These are phyloP conservation scores for Eunapius fragilis DNA, from an alignment of 37 sponge, comb jelly and placozoan genomes.

Conservation along the genomic window DNA sequence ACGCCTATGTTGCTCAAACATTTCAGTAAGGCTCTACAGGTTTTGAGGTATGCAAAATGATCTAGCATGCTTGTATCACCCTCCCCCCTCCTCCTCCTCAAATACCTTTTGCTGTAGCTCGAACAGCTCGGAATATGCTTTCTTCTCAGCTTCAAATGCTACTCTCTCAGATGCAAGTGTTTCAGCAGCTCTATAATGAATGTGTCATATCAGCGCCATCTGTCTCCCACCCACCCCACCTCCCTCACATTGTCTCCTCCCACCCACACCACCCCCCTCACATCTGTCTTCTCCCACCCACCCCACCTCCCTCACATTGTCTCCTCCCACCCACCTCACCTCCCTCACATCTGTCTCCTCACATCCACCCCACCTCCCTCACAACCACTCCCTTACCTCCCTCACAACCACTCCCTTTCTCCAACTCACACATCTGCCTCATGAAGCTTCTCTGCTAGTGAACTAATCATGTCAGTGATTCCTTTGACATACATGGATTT, in stretches of 20 bases:
- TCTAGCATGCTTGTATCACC: neutral
- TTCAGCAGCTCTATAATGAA: slow-evolving; percentile 25
- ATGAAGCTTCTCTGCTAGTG: slow-evolving; percentile 37
- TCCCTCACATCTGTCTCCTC: neutral
- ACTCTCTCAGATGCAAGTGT: slow-evolving; percentile 49
- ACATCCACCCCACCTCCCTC: neutral
- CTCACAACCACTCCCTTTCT: no score
- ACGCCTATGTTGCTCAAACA: slow-evolving; percentile 51
- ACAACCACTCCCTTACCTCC: neutral
- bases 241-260: neutral
- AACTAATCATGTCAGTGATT: slow-evolving; percentile 72
- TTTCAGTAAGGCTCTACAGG: slow-evolving; percentile 54
- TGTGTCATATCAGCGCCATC: no score
- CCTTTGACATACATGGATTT: slow-evolving; percentile 13
- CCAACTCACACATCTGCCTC: slow-evolving; percentile 65
- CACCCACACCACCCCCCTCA: neutral
- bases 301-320: no score
- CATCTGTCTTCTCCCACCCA: neutral
- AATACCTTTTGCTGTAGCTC: slow-evolving; percentile 71
- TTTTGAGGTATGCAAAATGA: neutral
- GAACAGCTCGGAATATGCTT: slow-evolving; percentile 55
- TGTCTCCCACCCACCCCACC: neutral
- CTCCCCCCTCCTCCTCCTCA: neutral
- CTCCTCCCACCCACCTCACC: neutral
- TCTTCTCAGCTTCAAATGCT: slow-evolving; percentile 65